Percentiles rank a stretch among this genome's conserved stretches.
phyloP scores from a whole-genome alignment of 2,113 vertebrate species.

The Malurus melanocephalus region DNA sequence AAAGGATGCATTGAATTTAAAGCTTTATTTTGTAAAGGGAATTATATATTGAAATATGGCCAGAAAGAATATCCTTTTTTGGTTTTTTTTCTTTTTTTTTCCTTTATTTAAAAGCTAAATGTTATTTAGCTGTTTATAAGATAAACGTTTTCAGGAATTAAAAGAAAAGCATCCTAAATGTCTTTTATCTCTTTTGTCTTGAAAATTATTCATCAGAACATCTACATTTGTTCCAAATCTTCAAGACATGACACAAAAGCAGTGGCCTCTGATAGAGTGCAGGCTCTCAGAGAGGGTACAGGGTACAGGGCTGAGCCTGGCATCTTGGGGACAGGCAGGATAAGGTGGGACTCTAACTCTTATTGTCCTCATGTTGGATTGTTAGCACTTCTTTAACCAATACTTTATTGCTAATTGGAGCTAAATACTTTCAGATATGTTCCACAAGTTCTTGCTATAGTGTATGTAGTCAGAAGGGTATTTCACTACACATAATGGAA shows the following conservation, averaged over 20 bases:
- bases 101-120: background rate
- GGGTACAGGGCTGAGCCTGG: background rate
- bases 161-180: background rate
- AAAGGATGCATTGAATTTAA: background rate
- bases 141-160: background rate
- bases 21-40: background rate
- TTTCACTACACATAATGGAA: background rate
- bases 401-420: background rate
- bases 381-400: background rate
- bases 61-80: background rate
- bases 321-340: accelerated
- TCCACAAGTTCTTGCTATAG: background rate
- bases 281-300: background rate
- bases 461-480: background rate
- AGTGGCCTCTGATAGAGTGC: background rate
- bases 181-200: background rate
- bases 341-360: background rate
- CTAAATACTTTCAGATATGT: background rate
- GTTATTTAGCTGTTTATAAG: too few relatives aligned
- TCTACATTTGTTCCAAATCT: background rate
- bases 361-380: background rate
- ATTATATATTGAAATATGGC: background rate
- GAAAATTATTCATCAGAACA: background rate
- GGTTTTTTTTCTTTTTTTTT: background rate
- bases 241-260: background rate